Conservation (phyloP, 2,888 invertebrate genomes). For the Neuroscelio doddi region DNA sequence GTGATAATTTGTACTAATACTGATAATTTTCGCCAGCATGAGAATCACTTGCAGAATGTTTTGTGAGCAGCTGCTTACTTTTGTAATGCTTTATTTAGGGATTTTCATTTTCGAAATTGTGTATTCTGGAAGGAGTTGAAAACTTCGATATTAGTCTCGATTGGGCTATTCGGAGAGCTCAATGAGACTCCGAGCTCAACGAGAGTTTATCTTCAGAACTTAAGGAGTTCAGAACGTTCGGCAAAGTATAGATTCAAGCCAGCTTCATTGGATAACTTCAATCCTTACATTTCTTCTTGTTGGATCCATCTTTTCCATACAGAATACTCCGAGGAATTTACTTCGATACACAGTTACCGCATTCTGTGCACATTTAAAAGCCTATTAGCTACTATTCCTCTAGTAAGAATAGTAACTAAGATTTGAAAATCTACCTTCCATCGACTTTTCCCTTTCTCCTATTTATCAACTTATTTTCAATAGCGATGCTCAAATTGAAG, state of each 20-base stretch:
- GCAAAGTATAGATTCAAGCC: conserved; percentile 31
- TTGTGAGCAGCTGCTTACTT: too few relatives aligned
- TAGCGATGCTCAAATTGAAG: too few relatives aligned
- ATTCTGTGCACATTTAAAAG: conserved; percentile 19
- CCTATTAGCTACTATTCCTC: too few relatives aligned
- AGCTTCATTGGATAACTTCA: conserved; percentile 34
- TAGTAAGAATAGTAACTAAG: too few relatives aligned
- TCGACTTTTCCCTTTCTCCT: too few relatives aligned
- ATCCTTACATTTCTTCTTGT: conserved; percentile 21
- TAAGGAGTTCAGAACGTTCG: conserved; percentile 35
- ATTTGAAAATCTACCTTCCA: too few relatives aligned
- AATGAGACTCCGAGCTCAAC: conserved; percentile 40
- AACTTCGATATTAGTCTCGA: conserved; percentile 45
- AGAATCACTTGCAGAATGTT: too few relatives aligned
- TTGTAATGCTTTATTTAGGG: too few relatives aligned
- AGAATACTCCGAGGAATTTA: conserved; percentile 18
- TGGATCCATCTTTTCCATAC: conserved; percentile 31
- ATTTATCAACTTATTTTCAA: too few relatives aligned
- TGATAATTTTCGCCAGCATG: too few relatives aligned
- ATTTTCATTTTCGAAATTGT: conserved; percentile 37
- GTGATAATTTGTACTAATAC: too few relatives aligned
- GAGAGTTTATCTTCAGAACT: conserved; percentile 45
- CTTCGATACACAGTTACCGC: conserved; percentile 16
- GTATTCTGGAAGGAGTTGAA: conserved; percentile 29
- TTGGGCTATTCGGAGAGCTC: conserved; percentile 36